Conservation (phyloP, 2,888 invertebrate genomes). For the Smittia aterrima region DNA sequence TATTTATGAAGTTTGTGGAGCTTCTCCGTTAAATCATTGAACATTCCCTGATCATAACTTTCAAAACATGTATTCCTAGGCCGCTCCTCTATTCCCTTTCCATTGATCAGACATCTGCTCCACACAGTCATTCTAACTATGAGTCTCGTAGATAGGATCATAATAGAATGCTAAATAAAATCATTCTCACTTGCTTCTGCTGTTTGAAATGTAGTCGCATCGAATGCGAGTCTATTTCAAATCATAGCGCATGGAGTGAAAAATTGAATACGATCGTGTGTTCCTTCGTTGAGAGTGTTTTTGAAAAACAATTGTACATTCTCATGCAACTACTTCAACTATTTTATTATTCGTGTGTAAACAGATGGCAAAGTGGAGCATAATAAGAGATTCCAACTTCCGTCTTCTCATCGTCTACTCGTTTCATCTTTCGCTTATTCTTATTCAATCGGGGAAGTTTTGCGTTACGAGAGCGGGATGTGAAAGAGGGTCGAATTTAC, state of each 20-base stretch:
- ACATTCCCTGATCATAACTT: background rate
- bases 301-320: slow-evolving; percentile 4
- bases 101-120: background rate
- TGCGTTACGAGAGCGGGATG: too few species aligned
- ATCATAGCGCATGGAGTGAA: background rate
- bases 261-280: background rate
- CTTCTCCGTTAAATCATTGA: background rate
- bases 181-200: background rate
- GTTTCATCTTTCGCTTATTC: too few species aligned
- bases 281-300: background rate
- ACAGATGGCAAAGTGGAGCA: slow-evolving; percentile 12
- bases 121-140: background rate
- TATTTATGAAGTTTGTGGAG: background rate
- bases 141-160: background rate
- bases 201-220: too few species aligned
- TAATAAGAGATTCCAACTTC: background rate
- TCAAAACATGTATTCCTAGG: background rate
- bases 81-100: too few species aligned
- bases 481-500: too few species aligned
- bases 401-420: slow-evolving; percentile 1
- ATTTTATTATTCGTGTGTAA: background rate
- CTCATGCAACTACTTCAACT: slow-evolving; percentile 16
- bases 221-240: too few species aligned
- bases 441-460: too few species aligned
- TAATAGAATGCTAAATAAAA: slow-evolving; percentile 17